Evolutionary conservation across 2,113 vertebrate species (phyloP), one percentile per base, ranked within the genome.

Genomic region (Lanius ludovicianus): DNA sequence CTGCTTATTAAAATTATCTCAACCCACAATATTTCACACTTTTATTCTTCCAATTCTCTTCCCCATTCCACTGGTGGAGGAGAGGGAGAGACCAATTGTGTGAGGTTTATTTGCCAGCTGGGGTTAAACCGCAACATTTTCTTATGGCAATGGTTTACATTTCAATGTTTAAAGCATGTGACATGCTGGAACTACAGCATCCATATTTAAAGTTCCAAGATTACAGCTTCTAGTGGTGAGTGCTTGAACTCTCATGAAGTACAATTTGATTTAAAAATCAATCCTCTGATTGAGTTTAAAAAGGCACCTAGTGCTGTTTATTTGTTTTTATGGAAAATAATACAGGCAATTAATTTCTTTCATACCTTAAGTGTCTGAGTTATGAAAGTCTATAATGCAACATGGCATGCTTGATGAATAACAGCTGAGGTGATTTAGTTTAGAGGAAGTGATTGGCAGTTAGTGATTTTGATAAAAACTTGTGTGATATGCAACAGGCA

Each of bases 201-300:
- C 77, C 82, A 78, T 93, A 97, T 89, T 93, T 96, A 94, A 98
- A 97, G 96, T 70, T 80, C 93, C 73, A 71, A 87, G 53, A 97
- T 96, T 95, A 83, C 65, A 96, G 87, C 78, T 92, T 94, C 80
- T 53, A 71, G 55, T 83, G 73, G 82, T 55, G 75, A 89, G 92
- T 60, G 47, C 91, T 30, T 96, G 93, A 96, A 95, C 88, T 97
- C 97, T 95, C 97, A 94, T 91, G 81, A 97, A 97, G 98, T 95
- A 95, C 93, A 98, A 96, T 96, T 96, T 93, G 95, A 98, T 96
- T 96, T 97, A 97, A 98, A 98, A 98, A 98, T 97, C 97, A 95
- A 97, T 96, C 76, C 78, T 96, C 84, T 13, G 3, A 94, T 44
- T 90, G 90, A 96, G 78, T 95, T 94, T 84, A 37, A 95, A 96